Evolutionary conservation across 2,888 invertebrate species (phyloP), one percentile per base, ranked within the genome.

Genomic region (Colletes collaris): DNA sequence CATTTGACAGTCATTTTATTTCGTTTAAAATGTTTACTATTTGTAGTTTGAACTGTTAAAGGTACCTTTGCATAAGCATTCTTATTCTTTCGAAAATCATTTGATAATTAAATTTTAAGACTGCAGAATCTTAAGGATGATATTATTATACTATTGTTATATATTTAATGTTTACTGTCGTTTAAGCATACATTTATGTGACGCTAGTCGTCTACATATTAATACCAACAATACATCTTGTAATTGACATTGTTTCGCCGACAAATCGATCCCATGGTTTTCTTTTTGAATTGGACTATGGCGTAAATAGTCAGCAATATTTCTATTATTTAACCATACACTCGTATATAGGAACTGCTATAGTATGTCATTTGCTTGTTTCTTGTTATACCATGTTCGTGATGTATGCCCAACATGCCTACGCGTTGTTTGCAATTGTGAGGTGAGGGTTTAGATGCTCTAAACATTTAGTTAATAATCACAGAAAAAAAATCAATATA

Each of bases 351-450:
- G n/a, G 16, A 56, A 13, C 64, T n/a, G 0, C 35, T 6, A 3
- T 16, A 0, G 5, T 65, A 13, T n/a, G n/a, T 0, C n/a, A 49
- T 27, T 11, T 50, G 16, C 4, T 71, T 19, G 19, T 7, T 56
- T 3, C 40, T 27, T 40, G 10, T 7, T 56, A 71, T 37, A 65
- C 19, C 37, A 40, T 19, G n/a, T 71, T 65, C n/a, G 65, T 71
- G 11, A 4, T 71, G 53, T 55, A 55, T 40, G 35, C 37, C 4
- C 70, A 71, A 46, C 70, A 71, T 19, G 55, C 56, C n/a, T 71
- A 11, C 19, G 49, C 63, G 27, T 64, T 64, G 3, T 71, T 71
- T 40, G 55, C 58, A n/a, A 40, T 71, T n/a, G 49, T 50, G 1
- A 44, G 49, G 71, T 71, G 49, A 40, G 37, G 0, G 2, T 3